Conservation (phyloP, 2,113 vertebrate genomes). For the Odocoileus hemionus region DNA sequence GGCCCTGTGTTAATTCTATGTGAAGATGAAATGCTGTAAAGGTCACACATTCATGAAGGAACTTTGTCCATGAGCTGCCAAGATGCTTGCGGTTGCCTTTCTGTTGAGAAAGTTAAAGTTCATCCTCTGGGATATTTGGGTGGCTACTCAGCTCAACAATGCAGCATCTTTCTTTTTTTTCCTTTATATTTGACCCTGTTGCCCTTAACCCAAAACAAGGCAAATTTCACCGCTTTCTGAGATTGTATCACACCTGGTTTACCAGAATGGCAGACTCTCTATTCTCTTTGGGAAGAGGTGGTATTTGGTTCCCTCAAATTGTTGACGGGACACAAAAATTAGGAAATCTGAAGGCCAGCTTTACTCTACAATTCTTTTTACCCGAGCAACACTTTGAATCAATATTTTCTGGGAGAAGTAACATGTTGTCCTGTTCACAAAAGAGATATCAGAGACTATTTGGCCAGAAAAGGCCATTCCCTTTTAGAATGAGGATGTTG, state of each 20-base stretch:
- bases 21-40: constrained; percentile 50
- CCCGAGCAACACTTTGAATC: neutral
- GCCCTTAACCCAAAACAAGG: neutral
- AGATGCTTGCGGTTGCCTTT: constrained; percentile 42
- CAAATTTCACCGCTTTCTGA: neutral
- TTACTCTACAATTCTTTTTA: neutral
- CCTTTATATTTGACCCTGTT: neutral
- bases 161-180: constrained; percentile 24
- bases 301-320: neutral
- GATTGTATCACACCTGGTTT: neutral
- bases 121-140: constrained; percentile 9
- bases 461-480: neutral
- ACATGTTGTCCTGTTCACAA: neutral
- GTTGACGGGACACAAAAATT: neutral
- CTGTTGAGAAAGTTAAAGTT: constrained; percentile 65
- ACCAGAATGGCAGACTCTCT: neutral
- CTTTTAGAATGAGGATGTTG: neutral
- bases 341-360: neutral
- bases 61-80: constrained; percentile 48
- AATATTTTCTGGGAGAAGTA: neutral
- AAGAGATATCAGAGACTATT: neutral
- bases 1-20: constrained; percentile 28
- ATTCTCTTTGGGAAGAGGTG: neutral
- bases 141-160: constrained; percentile 29
- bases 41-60: neutral